Conservation (phyloP, 2,797 vertebrate species). For the Sebastolobus altivelis region DNA sequence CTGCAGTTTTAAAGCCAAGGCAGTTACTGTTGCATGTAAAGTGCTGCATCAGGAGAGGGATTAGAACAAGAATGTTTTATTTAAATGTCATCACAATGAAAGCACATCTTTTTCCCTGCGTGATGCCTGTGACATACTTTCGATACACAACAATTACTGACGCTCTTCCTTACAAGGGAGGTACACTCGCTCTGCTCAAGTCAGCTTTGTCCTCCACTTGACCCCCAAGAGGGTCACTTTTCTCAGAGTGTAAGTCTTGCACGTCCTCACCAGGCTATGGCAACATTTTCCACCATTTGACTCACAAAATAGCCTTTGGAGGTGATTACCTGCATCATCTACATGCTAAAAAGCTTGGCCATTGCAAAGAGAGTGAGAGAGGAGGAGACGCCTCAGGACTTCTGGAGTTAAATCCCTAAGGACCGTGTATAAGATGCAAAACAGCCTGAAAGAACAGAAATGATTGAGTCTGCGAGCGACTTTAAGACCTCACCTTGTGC, state of each 20-base stretch:
- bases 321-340: conserved; percentile 23
- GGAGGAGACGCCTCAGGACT: conserved; percentile 20
- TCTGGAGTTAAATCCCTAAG: conserved; percentile 43
- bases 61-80: conserved; percentile 12
- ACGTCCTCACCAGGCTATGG: conserved; percentile 32
- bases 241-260: conserved; percentile 40
- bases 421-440: conserved; percentile 50
- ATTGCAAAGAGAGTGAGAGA: conserved; percentile 1
- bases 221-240: conserved; percentile 30
- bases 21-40: background rate
- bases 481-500: conserved; percentile 48
- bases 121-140: background rate
- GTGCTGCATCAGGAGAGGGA: conserved; percentile 1
- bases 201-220: conserved; percentile 42
- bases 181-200: background rate
- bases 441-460: conserved; percentile 45
- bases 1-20: background rate
- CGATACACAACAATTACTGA: conserved; percentile 5
- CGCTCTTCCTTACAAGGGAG: background rate
- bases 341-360: conserved; percentile 63
- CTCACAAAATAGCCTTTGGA: conserved; percentile 58
- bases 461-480: conserved; percentile 25
- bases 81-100: conserved; percentile 23
- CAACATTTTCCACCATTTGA: conserved; percentile 60
- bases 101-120: background rate